Percentiles rank a stretch among this genome's conserved stretches.
phyloP scores from a whole-genome alignment of 2,888 invertebrate genomes.

The Spilarctia lutea region DNA sequence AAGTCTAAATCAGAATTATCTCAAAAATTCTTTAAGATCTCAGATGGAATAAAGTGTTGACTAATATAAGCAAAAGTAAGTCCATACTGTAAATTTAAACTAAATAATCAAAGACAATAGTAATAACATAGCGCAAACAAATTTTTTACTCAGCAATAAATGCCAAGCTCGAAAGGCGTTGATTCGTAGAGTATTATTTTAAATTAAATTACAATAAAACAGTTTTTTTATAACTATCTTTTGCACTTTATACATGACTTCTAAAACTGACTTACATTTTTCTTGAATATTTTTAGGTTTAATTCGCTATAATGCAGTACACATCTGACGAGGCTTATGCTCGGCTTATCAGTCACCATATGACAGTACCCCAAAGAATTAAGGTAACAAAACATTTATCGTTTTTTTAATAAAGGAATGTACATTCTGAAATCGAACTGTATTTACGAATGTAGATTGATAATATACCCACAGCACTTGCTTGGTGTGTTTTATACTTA shows the following conservation, averaged over 20 bases:
- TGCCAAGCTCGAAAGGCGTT: neutral
- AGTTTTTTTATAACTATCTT: neutral
- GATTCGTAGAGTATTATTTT: neutral
- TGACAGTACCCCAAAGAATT: slow-evolving; percentile 84
- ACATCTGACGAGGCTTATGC: slow-evolving; percentile 81
- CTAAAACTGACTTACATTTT: slow-evolving; percentile 5
- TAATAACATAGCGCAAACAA: neutral
- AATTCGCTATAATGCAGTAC: slow-evolving; percentile 69
- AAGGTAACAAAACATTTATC: slow-evolving; percentile 68
- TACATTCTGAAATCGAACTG: neutral
- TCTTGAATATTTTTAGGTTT: slow-evolving; percentile 31
- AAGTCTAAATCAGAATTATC: slow-evolving; percentile 27
- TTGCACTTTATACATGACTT: neutral
- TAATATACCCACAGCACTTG: neutral
- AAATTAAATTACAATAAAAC: neutral
- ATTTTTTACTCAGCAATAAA: neutral
- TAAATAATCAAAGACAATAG: neutral
- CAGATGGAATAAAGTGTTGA: slow-evolving; percentile 44
- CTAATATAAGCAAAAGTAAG: slow-evolving; percentile 18
- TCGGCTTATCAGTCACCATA: slow-evolving; percentile 82
- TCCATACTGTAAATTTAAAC: neutral
- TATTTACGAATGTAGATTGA: neutral
- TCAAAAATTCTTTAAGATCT: slow-evolving; percentile 23
- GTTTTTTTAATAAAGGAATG: neutral
- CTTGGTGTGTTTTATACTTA: neutral